These are phyloP conservation scores for Cirrhinus mrigala DNA, from an alignment of 2,797 vertebrate genomes.

Conservation along the genomic window DNA sequence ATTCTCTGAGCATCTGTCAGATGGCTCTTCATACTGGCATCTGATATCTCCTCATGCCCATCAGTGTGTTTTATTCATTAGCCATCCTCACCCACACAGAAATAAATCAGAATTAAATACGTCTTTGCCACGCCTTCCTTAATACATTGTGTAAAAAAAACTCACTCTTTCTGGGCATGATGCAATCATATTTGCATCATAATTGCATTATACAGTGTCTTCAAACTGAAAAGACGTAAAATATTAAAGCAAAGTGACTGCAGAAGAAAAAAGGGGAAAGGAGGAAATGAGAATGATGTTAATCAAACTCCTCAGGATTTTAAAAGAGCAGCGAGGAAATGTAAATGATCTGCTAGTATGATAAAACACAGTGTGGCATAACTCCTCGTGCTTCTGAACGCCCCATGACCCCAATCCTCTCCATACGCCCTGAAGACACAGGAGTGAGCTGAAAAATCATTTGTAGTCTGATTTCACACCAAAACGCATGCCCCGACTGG, in stretches of 20 bases:
- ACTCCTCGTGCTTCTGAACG: not conserved
- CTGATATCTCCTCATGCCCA: conserved; percentile 12
- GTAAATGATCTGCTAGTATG: conserved; percentile 26
- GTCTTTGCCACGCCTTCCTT: not conserved
- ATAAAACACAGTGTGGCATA: conserved; percentile 13
- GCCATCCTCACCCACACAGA: not conserved
- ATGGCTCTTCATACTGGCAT: conserved; percentile 44
- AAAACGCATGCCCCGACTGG: conserved; percentile 18
- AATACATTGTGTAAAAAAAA: conserved; percentile 8
- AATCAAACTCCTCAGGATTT: conserved; percentile 42
- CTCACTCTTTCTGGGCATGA: not conserved
- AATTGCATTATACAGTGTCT: conserved; percentile 18
- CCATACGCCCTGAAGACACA: conserved; percentile 20
- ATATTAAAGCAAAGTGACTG: conserved; percentile 17
- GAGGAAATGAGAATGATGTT: conserved; percentile 32
- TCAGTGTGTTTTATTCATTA: conserved; percentile 51
- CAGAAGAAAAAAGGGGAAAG: not conserved
- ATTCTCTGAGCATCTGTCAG: conserved; percentile 53
- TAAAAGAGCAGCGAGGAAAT: conserved; percentile 15
- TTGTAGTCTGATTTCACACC: conserved; percentile 51
- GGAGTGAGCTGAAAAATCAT: conserved; percentile 49
- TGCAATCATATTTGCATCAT: conserved; percentile 36
- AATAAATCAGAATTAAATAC: conserved; percentile 23
- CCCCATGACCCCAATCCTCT: conserved; percentile 34
- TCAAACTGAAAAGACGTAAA: conserved; percentile 18